Conservation (phyloP, 1,140 invertebrate genomes). For the Bombus breviceps region DNA sequence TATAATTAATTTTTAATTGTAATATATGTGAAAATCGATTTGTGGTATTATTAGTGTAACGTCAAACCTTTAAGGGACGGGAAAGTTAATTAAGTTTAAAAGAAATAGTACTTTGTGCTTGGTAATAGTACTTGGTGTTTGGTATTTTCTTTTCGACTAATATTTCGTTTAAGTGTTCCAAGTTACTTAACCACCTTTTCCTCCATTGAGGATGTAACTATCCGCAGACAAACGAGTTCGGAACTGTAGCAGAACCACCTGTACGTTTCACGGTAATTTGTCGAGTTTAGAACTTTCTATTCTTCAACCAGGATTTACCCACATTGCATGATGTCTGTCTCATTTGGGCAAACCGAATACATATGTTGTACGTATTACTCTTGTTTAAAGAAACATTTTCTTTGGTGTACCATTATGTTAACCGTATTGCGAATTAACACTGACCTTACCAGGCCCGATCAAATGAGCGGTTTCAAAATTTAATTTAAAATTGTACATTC, state of each 20-base stretch:
- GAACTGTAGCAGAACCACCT: constrained; percentile 18
- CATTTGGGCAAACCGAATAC: neutral
- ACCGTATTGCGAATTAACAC: no score
- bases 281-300: neutral
- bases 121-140: neutral
- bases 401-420: neutral
- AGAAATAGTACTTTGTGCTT: neutral
- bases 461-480: no score
- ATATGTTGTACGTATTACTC: no score
- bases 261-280: neutral
- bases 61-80: neutral
- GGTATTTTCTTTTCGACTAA: neutral
- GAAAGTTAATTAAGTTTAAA: neutral
- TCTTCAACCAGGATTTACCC: constrained; percentile 6
- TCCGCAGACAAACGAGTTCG: constrained; percentile 16
- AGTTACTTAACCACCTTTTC: neutral
- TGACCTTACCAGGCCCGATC: no score
- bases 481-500: no score
- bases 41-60: neutral
- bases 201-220: neutral
- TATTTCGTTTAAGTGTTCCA: neutral
- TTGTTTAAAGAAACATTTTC: neutral
- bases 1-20: no score
- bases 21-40: no score
- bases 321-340: neutral